Evolutionary conservation across 2,797 vertebrate genomes (phyloP), one percentile per base, ranked within the genome.

Genomic region (Spizella passerina): DNA sequence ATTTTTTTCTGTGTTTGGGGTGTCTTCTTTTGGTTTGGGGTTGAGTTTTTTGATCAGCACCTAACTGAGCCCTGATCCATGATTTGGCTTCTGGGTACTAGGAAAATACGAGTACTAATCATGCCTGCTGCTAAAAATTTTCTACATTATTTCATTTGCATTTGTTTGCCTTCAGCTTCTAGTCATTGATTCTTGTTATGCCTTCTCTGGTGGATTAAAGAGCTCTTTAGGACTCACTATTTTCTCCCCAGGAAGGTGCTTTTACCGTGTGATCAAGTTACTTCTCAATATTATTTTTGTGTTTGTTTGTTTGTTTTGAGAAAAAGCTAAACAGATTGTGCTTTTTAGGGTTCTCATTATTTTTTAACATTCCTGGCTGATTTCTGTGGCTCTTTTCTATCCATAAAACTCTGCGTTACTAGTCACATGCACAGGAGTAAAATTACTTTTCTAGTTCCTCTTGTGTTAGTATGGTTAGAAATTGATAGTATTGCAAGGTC

Each of bases 101-200:
- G 84, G 81, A 72, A 63, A 94, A 85, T 75, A 75, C 12, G 53
- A 85, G 81, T 46, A 87, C 68, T 89, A 95, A 93, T 96, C 60
- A 71, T 23, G 46, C 91, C 68, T 82, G 84, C 84, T 96, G 93
- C 60, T 92, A 80, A 92, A 89, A 79, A 50, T 60, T 94, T 93
- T 87, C 68, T 85, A 39, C 27, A 8, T 82, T 95, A 85, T 89
- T 95, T 86, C 46, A 75, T 90, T 90, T 93, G 84, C 64, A 87
- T 91, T 94, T 89, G 56, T 95, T 96, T 96, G 82, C 79, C 71
- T 96, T 95, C 71, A 92, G 56, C 71, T 95, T 92, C 60, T 76
- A 92, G 91, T 80, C 60, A 80, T 82, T 95, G 91, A 89, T 89
- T 93, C 82, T 80, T 85, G 75, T 82, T 93, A 73, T 68, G 68